Evolutionary conservation across 2,797 vertebrate genomes (phyloP).

Genomic region (Triplophysa bombifrons): DNA sequence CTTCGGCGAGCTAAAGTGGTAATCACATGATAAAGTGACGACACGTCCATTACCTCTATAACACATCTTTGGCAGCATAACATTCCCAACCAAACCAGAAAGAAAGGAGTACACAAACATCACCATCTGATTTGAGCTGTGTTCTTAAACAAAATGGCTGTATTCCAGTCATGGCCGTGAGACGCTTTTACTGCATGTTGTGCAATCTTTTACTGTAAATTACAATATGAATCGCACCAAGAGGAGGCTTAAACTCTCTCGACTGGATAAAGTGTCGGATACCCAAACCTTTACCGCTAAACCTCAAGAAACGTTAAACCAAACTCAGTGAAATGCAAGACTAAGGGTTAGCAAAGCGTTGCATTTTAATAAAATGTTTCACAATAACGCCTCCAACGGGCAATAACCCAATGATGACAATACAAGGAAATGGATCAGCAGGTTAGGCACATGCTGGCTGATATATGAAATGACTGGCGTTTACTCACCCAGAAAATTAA

Average conservation of each 20-base stretch:
- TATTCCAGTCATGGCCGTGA: neutral
- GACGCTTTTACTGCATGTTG: neutral
- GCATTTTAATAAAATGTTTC: neutral
- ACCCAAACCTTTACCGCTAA: too few relatives aligned
- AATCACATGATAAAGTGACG: too few relatives aligned
- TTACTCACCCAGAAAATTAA: constrained; percentile 89
- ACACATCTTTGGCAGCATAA: neutral
- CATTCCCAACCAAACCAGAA: neutral
- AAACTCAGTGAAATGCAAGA: neutral
- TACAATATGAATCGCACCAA: neutral
- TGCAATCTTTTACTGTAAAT: neutral
- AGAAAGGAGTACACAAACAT: neutral
- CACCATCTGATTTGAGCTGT: neutral
- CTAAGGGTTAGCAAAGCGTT: neutral
- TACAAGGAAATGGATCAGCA: neutral
- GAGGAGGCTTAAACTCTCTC: neutral
- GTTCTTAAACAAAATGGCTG: neutral
- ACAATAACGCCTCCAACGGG: neutral
- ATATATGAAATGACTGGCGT: neutral
- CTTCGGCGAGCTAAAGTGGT: too few relatives aligned
- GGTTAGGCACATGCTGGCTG: neutral
- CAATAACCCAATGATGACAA: constrained; percentile 6
- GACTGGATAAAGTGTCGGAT: neutral
- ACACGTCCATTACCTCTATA: neutral
- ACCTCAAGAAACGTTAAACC: neutral